phyloP scores from a whole-genome alignment of 2,113 vertebrate genomes.

The Muntiacus muntjak region DNA sequence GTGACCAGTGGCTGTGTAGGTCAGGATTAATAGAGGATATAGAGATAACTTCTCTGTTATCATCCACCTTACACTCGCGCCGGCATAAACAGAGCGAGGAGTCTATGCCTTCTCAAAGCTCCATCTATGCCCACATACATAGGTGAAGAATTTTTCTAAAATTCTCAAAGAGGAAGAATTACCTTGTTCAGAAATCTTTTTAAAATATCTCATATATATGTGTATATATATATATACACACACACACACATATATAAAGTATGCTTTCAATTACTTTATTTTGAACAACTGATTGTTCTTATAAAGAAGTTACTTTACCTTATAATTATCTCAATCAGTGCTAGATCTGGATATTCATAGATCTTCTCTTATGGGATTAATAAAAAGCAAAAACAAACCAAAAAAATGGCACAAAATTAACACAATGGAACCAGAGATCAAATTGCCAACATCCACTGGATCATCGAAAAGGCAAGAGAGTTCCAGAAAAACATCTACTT shows the following conservation, averaged over 20 bases:
- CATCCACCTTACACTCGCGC: not conserved
- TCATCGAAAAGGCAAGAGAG: too few relatives aligned
- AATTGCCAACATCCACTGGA: too few relatives aligned
- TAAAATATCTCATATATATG: not conserved
- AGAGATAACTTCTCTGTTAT: not conserved
- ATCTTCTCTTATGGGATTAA: not conserved
- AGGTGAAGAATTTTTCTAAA: not conserved
- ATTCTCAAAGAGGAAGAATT: not conserved
- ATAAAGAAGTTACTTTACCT: not conserved
- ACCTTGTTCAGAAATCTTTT: not conserved
- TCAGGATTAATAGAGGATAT: not conserved
- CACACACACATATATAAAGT: not conserved
- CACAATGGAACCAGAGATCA: too few relatives aligned
- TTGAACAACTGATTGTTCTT: not conserved
- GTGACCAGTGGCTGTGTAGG: not conserved
- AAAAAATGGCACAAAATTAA: too few relatives aligned
- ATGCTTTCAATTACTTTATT: not conserved
- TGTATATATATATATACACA: not conserved
- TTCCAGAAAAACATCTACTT: too few relatives aligned
- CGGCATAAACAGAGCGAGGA: not conserved
- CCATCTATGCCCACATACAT: not conserved
- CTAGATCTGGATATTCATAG: not conserved
- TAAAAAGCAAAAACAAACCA: not conserved
- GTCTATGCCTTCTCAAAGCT: not conserved
- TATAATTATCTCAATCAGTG: not conserved